These are phyloP conservation scores for Herpetotheres cachinnans DNA, from an alignment of 2,113 vertebrate species.

Conservation along the genomic window DNA sequence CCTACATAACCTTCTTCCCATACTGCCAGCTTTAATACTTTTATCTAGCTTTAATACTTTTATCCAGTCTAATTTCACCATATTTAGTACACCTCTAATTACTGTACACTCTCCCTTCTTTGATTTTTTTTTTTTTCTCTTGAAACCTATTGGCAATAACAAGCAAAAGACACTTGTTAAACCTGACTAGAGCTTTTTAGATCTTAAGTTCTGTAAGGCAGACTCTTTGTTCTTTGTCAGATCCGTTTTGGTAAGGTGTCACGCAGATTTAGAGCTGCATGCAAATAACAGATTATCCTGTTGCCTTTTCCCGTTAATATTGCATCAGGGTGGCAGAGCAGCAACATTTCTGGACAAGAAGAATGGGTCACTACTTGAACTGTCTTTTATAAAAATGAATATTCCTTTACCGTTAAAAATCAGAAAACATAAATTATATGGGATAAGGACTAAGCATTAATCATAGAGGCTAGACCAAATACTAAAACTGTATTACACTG, in stretches of 20 bases:
- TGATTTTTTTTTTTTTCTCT: neutral
- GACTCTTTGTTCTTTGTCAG: constrained; percentile 52
- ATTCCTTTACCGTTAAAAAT: neutral
- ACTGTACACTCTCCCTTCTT: neutral
- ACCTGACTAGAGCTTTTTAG: constrained; percentile 15
- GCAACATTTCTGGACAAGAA: constrained; percentile 2
- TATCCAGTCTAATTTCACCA: neutral
- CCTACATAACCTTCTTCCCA: neutral
- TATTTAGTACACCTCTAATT: neutral
- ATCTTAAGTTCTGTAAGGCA: constrained; percentile 2
- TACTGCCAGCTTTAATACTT: neutral
- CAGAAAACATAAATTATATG: neutral
- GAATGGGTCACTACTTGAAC: neutral
- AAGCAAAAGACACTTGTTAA: constrained; percentile 32
- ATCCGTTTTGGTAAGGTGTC: neutral
- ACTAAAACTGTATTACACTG: neutral
- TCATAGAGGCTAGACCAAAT: neutral
- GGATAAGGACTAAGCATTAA: neutral
- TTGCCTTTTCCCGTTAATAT: constrained; percentile 21
- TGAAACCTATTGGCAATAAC: constrained; percentile 15
- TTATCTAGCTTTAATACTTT: neutral
- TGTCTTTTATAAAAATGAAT: neutral
- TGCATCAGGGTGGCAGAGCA: neutral
- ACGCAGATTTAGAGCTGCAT: neutral
- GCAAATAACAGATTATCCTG: constrained; percentile 25